Conservation (phyloP, 2,113 vertebrate species). For the Phycodurus eques region DNA sequence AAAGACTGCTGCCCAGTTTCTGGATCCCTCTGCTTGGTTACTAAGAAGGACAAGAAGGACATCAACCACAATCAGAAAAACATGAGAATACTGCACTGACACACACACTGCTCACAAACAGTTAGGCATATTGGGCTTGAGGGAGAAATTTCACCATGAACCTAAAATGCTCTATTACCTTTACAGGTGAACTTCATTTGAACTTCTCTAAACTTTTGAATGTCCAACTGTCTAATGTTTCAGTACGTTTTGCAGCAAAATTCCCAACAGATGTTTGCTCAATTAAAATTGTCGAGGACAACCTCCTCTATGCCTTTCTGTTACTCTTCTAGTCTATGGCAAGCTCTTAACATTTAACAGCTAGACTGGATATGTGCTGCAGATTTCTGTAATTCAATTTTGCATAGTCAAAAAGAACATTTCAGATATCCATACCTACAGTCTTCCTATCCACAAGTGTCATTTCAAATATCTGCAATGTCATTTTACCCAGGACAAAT, state of each 20-base stretch:
- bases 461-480: too few species aligned
- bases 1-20: constrained; percentile 92
- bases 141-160: background rate
- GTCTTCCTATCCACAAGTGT: too few species aligned
- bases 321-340: too few species aligned
- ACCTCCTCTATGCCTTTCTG: too few species aligned
- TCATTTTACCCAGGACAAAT: too few species aligned
- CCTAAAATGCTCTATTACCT: background rate
- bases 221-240: background rate
- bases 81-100: background rate
- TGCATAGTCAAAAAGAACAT: too few species aligned
- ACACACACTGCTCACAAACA: background rate
- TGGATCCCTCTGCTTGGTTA: constrained; percentile 94
- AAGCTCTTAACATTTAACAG: too few species aligned
- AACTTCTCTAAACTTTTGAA: background rate
- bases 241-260: background rate
- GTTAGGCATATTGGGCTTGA: background rate
- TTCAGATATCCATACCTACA: too few species aligned
- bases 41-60: constrained; percentile 60
- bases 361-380: too few species aligned
- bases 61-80: background rate
- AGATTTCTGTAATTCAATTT: too few species aligned
- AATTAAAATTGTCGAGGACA: too few species aligned
- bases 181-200: background rate
- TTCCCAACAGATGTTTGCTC: background rate